Conservation (phyloP, 2,888 invertebrate genomes). For the Brachyopa scutellaris region DNA sequence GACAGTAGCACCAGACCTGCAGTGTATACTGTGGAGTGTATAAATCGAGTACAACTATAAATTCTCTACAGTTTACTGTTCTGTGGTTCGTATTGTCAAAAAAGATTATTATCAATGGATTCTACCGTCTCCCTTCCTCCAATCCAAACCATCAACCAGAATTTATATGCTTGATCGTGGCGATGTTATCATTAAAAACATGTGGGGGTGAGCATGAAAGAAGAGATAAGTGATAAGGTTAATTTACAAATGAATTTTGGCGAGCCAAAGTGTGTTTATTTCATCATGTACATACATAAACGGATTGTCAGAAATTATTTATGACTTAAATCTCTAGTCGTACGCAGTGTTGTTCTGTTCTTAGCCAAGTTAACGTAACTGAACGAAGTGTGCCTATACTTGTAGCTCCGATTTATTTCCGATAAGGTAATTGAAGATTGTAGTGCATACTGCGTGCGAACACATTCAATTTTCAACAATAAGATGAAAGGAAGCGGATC, state of each 20-base stretch:
- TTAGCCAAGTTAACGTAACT: conserved; percentile 4
- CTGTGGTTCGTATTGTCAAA: conserved; percentile 13
- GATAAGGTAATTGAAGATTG: background rate
- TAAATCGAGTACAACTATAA: too few species aligned
- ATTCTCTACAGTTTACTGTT: background rate
- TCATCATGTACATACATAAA: too few species aligned
- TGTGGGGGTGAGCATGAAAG: too few species aligned
- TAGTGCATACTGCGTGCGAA: too few species aligned
- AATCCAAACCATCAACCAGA: background rate
- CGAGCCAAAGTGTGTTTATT: background rate
- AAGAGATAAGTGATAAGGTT: conserved; percentile 6
- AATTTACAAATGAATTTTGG: background rate
- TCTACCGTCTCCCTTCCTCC: background rate
- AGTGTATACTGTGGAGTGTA: too few species aligned
- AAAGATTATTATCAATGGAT: background rate
- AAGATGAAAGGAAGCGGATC: conserved; percentile 58
- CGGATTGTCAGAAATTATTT: conserved; percentile 46
- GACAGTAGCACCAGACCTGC: too few species aligned
- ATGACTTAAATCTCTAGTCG: background rate
- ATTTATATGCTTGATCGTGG: conserved; percentile 3
- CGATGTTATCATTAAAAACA: conserved; percentile 10
- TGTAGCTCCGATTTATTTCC: background rate
- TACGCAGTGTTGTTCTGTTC: conserved; percentile 17
- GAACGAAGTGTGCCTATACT: background rate
- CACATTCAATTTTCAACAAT: conserved; percentile 16